A percentile compares a stretch with the other conserved stretches of the same genome.
Evolutionary conservation across 2,113 vertebrate genomes (phyloP).

Genomic region (Galemys pyrenaicus): DNA sequence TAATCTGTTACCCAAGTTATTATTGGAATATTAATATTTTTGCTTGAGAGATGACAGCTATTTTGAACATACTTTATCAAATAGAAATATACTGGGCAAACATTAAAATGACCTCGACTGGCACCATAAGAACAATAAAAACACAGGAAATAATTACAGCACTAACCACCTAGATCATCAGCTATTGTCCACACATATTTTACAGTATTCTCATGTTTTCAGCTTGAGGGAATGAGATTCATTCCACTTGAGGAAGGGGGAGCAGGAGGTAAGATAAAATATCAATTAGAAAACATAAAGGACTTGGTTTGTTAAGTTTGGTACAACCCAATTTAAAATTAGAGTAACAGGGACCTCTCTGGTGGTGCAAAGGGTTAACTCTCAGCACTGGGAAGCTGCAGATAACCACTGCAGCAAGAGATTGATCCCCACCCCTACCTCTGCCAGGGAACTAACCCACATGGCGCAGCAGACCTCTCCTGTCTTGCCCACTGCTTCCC

Average conservation of each 20-base stretch:
- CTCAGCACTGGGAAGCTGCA: too few relatives aligned
- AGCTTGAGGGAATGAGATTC: background rate
- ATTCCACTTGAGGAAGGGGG: background rate
- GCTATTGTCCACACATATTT: background rate
- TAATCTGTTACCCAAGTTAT: slow-evolving; percentile 21
- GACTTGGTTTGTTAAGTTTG: slow-evolving; percentile 26
- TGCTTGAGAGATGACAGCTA: background rate
- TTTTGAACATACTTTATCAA: slow-evolving; percentile 1
- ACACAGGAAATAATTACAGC: background rate
- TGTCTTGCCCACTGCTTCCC: too few relatives aligned
- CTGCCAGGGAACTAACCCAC: too few relatives aligned
- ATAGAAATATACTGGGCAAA: background rate
- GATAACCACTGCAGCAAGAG: too few relatives aligned
- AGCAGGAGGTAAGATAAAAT: slow-evolving; percentile 40
- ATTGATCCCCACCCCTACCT: too few relatives aligned
- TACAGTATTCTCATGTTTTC: slow-evolving; percentile 26
- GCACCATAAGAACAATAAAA: background rate
- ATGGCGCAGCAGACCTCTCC: too few relatives aligned
- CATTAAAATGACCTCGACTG: background rate
- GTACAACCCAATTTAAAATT: slow-evolving; percentile 18
- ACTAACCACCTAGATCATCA: background rate
- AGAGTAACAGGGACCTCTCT: too few relatives aligned
- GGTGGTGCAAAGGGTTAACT: too few relatives aligned
- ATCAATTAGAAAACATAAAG: slow-evolving; percentile 41
- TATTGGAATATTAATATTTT: background rate